Percentiles rank a stretch among this genome's conserved stretches.
Conservation (phyloP, 2,113 vertebrate species). For the Corapipo altera region DNA sequence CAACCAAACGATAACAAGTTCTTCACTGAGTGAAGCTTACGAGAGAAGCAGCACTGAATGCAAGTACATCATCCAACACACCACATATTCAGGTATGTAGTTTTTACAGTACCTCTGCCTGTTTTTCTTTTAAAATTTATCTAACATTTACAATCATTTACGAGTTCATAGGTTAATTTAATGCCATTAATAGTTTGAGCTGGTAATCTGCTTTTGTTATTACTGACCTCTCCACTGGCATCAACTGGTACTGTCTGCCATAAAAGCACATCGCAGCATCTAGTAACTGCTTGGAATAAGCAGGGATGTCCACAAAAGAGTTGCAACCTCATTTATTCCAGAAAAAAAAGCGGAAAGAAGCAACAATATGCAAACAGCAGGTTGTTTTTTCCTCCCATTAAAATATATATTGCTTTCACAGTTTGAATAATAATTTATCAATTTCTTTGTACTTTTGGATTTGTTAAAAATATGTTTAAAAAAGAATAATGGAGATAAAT, state of each 20-base stretch:
- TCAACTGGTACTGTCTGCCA: neutral
- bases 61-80: neutral
- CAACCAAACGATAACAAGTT: neutral
- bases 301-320: neutral
- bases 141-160: neutral
- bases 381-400: neutral
- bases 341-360: neutral
- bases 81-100: neutral
- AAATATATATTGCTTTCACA: neutral
- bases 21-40: neutral
- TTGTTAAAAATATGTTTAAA: conserved; percentile 58
- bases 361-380: neutral
- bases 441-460: conserved; percentile 29
- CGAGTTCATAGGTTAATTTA: neutral
- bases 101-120: neutral
- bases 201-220: neutral
- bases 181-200: neutral
- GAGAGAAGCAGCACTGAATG: neutral
- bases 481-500: conserved; percentile 69
- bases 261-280: neutral
- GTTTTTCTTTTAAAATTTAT: neutral
- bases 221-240: neutral
- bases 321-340: neutral
- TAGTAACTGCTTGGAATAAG: neutral
- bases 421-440: conserved; percentile 15